phyloP scores from a whole-genome alignment of 2,113 vertebrate genomes.

The Pteruthius melanotis region DNA sequence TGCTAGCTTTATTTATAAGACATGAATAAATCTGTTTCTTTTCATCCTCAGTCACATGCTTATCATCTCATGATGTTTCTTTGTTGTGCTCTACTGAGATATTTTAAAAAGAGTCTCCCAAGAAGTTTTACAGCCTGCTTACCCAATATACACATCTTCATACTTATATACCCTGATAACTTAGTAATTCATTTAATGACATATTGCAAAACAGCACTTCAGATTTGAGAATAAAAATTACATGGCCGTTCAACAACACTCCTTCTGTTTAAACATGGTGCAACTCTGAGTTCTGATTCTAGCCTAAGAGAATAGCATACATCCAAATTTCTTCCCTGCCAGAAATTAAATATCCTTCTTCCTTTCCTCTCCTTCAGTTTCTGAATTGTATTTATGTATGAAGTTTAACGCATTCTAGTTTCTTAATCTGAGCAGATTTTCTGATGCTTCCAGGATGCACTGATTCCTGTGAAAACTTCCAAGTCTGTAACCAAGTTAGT shows the following conservation, averaged over 20 bases:
- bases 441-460: not conserved
- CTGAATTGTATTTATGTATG: not conserved
- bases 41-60: not conserved
- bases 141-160: not conserved
- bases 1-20: not conserved
- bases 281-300: not conserved
- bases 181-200: not conserved
- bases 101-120: not conserved
- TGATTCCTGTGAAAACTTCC: not conserved
- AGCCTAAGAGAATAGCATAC: not conserved
- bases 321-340: not conserved
- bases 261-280: not conserved
- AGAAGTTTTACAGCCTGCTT: not conserved
- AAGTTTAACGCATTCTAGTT: not conserved
- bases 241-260: not conserved
- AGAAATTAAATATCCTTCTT: not conserved
- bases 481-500: not conserved
- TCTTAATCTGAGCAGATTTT: not conserved
- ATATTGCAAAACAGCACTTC: not conserved
- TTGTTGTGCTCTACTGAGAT: not conserved
- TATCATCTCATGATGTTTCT: not conserved
- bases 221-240: not conserved
- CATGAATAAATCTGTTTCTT: slow-evolving; percentile 9
- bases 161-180: not conserved
- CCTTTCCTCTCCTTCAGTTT: not conserved